Evolutionary conservation across 2,888 invertebrate species (phyloP).

Genomic region (Caenorhabditis sp.): DNA sequence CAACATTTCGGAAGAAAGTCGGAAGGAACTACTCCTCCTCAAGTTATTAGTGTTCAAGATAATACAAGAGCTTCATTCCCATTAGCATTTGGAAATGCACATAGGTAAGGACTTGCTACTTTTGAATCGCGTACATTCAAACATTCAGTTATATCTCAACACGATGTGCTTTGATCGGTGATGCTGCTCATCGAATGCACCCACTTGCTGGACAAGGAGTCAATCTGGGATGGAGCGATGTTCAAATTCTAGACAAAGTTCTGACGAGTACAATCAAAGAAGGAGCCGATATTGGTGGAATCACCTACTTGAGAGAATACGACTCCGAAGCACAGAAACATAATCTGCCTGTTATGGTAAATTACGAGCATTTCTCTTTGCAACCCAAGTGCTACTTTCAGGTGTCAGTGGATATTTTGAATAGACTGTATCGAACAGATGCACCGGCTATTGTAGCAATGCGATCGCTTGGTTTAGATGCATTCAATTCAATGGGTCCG

Average conservation of each 20-base stretch:
- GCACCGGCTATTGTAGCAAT: slow-evolving; percentile 62
- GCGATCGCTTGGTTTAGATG: slow-evolving; percentile 65
- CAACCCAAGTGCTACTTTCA: too few species aligned
- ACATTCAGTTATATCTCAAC: slow-evolving; percentile 81
- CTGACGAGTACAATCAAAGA: slow-evolving; percentile 80
- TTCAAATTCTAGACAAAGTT: slow-evolving; percentile 79
- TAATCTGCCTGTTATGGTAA: slow-evolving; percentile 87
- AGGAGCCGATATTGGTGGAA: slow-evolving; percentile 81
- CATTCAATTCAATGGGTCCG: slow-evolving; percentile 37
- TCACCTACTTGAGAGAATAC: slow-evolving; percentile 81
- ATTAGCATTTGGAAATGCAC: slow-evolving; percentile 87
- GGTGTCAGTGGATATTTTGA: slow-evolving; percentile 36
- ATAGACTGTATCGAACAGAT: slow-evolving; percentile 49
- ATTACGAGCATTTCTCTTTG: too few species aligned
- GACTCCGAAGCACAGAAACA: slow-evolving; percentile 85
- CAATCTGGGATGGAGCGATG: slow-evolving; percentile 95
- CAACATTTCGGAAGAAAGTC: slow-evolving; percentile 70
- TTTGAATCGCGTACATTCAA: too few species aligned
- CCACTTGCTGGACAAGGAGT: slow-evolving; percentile 97
- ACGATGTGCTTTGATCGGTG: slow-evolving; percentile 85
- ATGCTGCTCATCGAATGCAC: slow-evolving; percentile 82
- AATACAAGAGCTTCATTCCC: slow-evolving; percentile 87
- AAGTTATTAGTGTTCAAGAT: slow-evolving; percentile 76
- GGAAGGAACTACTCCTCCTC: slow-evolving; percentile 78
- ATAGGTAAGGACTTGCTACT: too few species aligned